phyloP scores from a whole-genome alignment of 2,888 invertebrate genomes.

The Hermaeophaga mercurialis region DNA sequence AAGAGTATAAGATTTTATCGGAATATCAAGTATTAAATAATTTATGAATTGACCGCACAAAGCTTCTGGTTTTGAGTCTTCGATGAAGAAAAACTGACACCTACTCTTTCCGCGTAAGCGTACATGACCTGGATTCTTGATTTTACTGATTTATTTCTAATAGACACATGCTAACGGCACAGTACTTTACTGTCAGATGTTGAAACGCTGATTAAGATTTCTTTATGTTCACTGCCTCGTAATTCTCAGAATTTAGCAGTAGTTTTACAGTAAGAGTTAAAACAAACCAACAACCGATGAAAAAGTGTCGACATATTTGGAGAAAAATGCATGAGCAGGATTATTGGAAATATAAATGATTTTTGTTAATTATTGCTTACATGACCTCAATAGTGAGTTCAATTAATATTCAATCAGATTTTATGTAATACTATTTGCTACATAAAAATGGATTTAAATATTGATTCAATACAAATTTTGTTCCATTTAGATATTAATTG shows the following conservation, averaged over 20 bases:
- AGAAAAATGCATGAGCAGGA: too few species aligned
- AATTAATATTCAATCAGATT: too few species aligned
- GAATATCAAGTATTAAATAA: too few species aligned
- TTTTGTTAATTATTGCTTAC: too few species aligned
- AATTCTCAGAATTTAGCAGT: constrained; percentile 20
- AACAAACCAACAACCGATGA: not conserved
- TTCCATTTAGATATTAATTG: too few species aligned
- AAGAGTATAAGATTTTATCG: too few species aligned
- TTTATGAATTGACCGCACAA: too few species aligned
- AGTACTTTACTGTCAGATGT: constrained; percentile 10
- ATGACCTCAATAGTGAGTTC: too few species aligned
- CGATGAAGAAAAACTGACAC: constrained; percentile 6
- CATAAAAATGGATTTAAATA: too few species aligned
- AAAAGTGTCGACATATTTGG: constrained; percentile 5
- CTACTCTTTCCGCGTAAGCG: constrained; percentile 12
- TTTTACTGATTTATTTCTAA: constrained; percentile 15
- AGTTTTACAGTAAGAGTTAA: constrained; percentile 20
- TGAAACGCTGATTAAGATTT: constrained; percentile 16
- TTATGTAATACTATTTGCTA: too few species aligned
- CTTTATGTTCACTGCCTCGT: constrained; percentile 16
- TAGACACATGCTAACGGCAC: constrained; percentile 6
- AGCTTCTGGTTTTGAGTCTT: not conserved
- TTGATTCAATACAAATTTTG: too few species aligned
- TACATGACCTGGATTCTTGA: constrained; percentile 11
- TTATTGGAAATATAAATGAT: too few species aligned